phyloP scores from a whole-genome alignment of 2,888 invertebrate genomes.

The Dermolepida albohirtum region DNA sequence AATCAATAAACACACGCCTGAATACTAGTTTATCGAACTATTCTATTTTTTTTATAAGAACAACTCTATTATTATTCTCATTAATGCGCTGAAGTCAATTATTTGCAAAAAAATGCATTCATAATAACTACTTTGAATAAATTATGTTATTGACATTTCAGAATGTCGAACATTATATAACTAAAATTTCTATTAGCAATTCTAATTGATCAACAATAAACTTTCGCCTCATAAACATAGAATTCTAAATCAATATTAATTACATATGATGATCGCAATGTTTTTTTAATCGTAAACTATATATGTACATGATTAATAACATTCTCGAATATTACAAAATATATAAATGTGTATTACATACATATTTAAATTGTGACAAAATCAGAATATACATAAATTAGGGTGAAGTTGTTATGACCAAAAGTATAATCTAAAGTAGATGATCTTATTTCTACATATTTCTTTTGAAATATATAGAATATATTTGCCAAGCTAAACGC shows the following conservation, averaged over 20 bases:
- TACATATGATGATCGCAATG: background rate
- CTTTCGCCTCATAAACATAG: conserved; percentile 23
- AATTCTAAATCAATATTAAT: conserved; percentile 20
- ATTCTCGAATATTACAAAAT: no score
- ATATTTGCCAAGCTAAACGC: no score
- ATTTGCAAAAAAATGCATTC: conserved; percentile 25
- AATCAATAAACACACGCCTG: background rate
- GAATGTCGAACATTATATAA: conserved; percentile 30
- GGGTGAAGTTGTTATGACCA: no score
- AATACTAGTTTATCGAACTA: conserved; percentile 26
- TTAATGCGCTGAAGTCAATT: conserved; percentile 7
- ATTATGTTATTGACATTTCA: conserved; percentile 28
- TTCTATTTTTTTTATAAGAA: conserved; percentile 12
- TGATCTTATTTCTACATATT: no score
- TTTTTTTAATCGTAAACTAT: no score
- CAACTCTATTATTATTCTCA: conserved; percentile 23
- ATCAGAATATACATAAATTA: no score
- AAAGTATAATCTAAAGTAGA: no score
- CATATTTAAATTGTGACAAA: no score
- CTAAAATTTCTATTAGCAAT: conserved; percentile 19
- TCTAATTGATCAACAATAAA: conserved; percentile 9
- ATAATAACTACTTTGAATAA: conserved; percentile 30
- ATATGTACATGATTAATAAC: no score
- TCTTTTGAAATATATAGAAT: no score
- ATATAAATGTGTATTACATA: no score